These are phyloP conservation scores for human (Homo sapiens) DNA, from an alignment of 2,113 vertebrate genomes.

Conservation along the genomic window GRCh38 chr17:61726501-61727000, in stretches of 20 bases:
- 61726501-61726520: background rate
- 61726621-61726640: constrained; percentile 33
- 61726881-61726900: constrained; percentile 44
- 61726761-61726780: constrained; percentile 2
- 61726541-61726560: background rate
- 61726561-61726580: constrained; percentile 6
- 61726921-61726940: constrained; percentile 23
- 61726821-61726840: background rate
- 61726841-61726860: background rate
- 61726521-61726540: background rate
- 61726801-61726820: constrained; percentile 17
- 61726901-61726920: constrained; percentile 13
- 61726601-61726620: constrained; percentile 20
- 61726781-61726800: background rate
- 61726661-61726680: constrained; percentile 46
- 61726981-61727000: constrained; percentile 37
- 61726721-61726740: constrained; percentile 35
- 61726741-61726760: background rate
- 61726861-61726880: background rate
- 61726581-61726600: constrained; percentile 27
- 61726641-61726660: background rate
- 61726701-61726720: constrained; percentile 16
- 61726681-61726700: constrained; percentile 7
- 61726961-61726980: background rate
- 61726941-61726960: background rate